Evolutionary conservation across 2,113 vertebrate species (phyloP), one percentile per base, ranked within the genome.

Genomic region (Malaclemys terrapin): DNA sequence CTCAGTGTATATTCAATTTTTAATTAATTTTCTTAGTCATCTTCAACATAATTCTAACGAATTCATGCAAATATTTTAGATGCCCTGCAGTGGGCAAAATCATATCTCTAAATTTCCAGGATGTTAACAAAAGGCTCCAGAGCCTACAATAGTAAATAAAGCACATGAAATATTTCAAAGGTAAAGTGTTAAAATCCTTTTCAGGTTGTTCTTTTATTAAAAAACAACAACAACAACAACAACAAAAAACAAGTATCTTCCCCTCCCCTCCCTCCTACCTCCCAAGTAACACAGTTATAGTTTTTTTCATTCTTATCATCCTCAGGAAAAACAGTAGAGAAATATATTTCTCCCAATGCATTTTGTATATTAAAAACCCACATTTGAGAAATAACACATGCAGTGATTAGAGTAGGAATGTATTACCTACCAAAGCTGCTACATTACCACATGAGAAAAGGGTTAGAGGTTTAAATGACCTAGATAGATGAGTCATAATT

Each of bases 11-110:
- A 95, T 93, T 85, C 2, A 59, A 80, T 59, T 96, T 97, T 95
- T 91, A 96, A 95, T 97, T 96, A 96, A 89, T 91, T 95, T 95
- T 92, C 93, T 88, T 88, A 94, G 83, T 94, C 24, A 82, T 97
- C 56, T 22, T 88, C 76, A 31, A 50, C 49, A 91, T 95, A 90
- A 87, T 95, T 81, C 6, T 85, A 93, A 81, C 57, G 83, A 50
- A 69, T 91, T 13, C 49, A 59, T 75, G 50, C 47, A 85, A 86
- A 88, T 91, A 16, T 0, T 24, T 1, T 75, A 78, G 16, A 82
- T 82, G 35, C 14, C 54, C 87, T 82, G 29, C 0, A 0, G 10
- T 59, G 27, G 65, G 3, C 3, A 1, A 2, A 14, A 84, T 83
- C 1, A 0, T 45, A 80, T 35, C 59, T 85, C 89, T 90, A 29